These are phyloP conservation scores for Pseudomugil tenellus DNA, from an alignment of 2,797 vertebrate genomes.

Conservation along the genomic window DNA sequence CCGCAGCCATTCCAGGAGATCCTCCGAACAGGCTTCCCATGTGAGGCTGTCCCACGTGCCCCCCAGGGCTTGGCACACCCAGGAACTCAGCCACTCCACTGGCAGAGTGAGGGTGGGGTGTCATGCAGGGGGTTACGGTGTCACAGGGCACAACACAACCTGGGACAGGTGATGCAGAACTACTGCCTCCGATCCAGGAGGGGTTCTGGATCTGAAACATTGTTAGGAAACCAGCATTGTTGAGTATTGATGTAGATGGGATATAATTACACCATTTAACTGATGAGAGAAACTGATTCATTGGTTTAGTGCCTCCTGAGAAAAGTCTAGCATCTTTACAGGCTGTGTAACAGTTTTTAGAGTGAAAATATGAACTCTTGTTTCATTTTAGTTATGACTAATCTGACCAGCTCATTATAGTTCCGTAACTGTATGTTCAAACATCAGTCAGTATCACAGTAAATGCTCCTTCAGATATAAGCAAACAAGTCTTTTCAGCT, in stretches of 20 bases:
- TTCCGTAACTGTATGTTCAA: no score
- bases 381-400: no score
- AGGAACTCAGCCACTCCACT: constrained; percentile 93
- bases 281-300: neutral
- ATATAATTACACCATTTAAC: neutral
- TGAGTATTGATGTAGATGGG: neutral
- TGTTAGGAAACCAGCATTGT: constrained; percentile 7
- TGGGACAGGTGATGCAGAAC: constrained; percentile 91
- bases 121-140: constrained; percentile 95
- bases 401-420: no score
- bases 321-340: neutral
- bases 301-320: neutral
- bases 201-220: constrained; percentile 94
- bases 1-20: constrained; percentile 84
- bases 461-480: no score
- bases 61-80: constrained; percentile 86
- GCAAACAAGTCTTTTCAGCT: no score
- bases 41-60: constrained; percentile 95
- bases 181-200: constrained; percentile 93
- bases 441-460: no score
- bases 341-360: neutral
- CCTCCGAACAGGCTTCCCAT: constrained; percentile 95
- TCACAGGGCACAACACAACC: constrained; percentile 97
- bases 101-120: constrained; percentile 92
- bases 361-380: neutral